These are phyloP conservation scores for Lycaon pictus DNA, from an alignment of 2,113 vertebrate genomes.

Conservation along the genomic window DNA sequence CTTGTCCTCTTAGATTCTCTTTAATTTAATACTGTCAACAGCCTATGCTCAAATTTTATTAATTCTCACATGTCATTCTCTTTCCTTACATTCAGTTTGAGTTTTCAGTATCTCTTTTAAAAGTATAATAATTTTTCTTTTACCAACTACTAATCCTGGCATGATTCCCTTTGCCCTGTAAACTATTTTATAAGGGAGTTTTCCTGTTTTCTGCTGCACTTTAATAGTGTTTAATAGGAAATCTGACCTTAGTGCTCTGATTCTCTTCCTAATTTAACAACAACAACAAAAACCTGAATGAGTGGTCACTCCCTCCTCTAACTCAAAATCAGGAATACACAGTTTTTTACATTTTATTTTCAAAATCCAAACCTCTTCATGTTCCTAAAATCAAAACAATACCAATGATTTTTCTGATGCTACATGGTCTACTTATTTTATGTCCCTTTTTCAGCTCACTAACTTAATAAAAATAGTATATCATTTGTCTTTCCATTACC, in stretches of 20 bases:
- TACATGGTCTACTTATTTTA: neutral
- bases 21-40: neutral
- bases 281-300: neutral
- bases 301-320: neutral
- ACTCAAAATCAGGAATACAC: conserved; percentile 9
- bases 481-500: neutral
- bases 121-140: neutral
- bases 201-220: conserved; percentile 29
- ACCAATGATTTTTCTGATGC: neutral
- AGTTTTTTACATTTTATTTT: neutral
- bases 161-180: conserved; percentile 25
- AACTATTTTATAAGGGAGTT: neutral
- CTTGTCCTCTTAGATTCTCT: conserved; percentile 14
- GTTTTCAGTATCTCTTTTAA: conserved; percentile 29
- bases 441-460: neutral
- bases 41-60: neutral
- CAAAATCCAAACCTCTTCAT: neutral
- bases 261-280: conserved; percentile 28
- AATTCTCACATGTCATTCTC: conserved; percentile 1
- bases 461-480: conserved; percentile 25
- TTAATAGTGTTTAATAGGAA: conserved; percentile 54
- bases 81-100: conserved; percentile 50
- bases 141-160: neutral
- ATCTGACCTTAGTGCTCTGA: neutral
- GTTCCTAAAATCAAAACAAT: conserved; percentile 33